Percentiles rank a stretch among this genome's conserved stretches.
phyloP scores from a whole-genome alignment of 2,888 invertebrate genomes.

The Amphipyra tragopoginis region DNA sequence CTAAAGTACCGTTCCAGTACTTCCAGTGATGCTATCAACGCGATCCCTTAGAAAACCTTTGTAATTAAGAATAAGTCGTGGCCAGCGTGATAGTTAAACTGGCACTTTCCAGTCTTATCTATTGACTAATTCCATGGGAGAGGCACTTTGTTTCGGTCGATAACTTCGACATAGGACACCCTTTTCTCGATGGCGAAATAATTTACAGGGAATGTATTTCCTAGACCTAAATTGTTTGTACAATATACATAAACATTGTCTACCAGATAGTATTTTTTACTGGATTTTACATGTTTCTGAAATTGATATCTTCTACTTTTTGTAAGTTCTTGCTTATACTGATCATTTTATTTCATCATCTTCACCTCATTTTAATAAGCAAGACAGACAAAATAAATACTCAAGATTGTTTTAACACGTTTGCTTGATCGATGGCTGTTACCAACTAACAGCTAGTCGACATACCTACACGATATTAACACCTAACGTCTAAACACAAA shows the following conservation, averaged over 20 bases:
- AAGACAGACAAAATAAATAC: constrained; percentile 22
- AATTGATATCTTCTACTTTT: background rate
- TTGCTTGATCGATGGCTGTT: constrained; percentile 35
- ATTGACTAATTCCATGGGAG: constrained; percentile 42
- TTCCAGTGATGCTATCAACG: constrained; percentile 37
- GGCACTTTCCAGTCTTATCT: constrained; percentile 45
- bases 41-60: constrained; percentile 39
- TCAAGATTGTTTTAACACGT: constrained; percentile 20
- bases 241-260: no score
- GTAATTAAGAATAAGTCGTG: constrained; percentile 53
- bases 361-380: constrained; percentile 17
- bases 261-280: no score
- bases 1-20: constrained; percentile 27
- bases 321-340: background rate
- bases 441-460: constrained; percentile 28
- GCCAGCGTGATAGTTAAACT: constrained; percentile 39
- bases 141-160: constrained; percentile 41
- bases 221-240: no score
- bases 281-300: no score
- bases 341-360: background rate
- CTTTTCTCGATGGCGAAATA: constrained; percentile 10
- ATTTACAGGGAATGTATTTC: constrained; percentile 5
- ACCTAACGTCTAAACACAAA: constrained; percentile 47
- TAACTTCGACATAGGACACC: constrained; percentile 21
- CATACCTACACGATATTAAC: constrained; percentile 51